These are phyloP conservation scores for Temnopleurus reevesii DNA, from an alignment of 53 echinoderm and acorn worm genomes.

Conservation along the genomic window DNA sequence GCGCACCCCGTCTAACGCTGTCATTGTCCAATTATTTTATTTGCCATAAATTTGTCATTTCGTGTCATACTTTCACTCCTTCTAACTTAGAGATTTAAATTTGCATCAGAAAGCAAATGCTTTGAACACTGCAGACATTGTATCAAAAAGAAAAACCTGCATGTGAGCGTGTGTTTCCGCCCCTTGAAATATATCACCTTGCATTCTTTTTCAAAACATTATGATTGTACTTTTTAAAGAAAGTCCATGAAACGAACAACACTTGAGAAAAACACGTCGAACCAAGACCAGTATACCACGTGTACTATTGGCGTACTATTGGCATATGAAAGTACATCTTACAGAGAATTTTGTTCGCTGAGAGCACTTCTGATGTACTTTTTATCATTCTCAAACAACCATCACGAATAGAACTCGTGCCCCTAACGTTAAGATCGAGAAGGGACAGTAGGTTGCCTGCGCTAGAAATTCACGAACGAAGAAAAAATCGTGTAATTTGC, in stretches of 20 bases:
- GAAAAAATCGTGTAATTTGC: conserved; percentile 17
- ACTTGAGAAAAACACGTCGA: background rate
- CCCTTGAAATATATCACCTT: background rate
- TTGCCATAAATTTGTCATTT: background rate
- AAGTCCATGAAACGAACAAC: too few species aligned
- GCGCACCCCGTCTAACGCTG: background rate
- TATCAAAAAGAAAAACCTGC: background rate
- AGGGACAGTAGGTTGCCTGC: background rate
- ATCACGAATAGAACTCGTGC: conserved; percentile 8
- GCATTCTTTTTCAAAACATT: conserved; percentile 3
- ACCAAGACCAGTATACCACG: background rate
- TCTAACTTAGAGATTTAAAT: background rate
- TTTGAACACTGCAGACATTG: background rate
- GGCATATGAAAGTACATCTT: conserved; percentile 4
- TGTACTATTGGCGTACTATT: background rate
- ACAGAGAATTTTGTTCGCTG: background rate
- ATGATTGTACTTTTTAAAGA: conserved; percentile 7
- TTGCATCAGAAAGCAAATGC: background rate
- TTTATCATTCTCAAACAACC: background rate
- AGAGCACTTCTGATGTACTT: conserved; percentile 11
- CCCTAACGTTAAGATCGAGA: background rate
- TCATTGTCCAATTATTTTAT: background rate
- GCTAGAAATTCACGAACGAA: background rate
- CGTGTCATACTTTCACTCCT: background rate
- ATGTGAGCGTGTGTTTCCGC: background rate